Base-by-base conservation (phyloP, 2,888 invertebrate genomes). In the Bellardia bayeri region DNA sequence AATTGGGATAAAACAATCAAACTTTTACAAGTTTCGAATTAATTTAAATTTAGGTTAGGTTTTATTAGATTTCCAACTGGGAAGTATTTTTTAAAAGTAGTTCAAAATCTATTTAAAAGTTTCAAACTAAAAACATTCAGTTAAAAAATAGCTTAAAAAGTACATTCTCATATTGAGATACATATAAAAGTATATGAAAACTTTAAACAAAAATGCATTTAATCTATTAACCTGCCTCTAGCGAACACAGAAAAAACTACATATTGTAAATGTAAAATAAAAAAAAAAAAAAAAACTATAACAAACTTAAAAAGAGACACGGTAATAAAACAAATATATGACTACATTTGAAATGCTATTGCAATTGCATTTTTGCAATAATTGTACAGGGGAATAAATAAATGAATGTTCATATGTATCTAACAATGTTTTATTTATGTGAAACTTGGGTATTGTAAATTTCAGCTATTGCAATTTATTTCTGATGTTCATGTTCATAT, bases 381-480 rank as follows among this genome's bases (percentile, higher is more conserved):
- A 40, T n/a, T 14, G n/a, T 56, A 16, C 3, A 66, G 14, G 14
- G 40, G 23, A 64, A 64, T n/a, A 40, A 2, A 40, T 51, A 4
- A n/a, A 51, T 51, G n/a, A n/a, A 51, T 51, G n/a, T 11, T 2
- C n/a, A 56, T 37, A n/a, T 8, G 54, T 75, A 63, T 63, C n/a
- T 4, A 56, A 40, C 13, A 45, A 37, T 58, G 30, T 72, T 45
- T 78, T 64, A 87, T 66, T 87, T 82, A 84, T 84, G 81, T 40
- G 81, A 40, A 63, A 63, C 72, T 51, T 74, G 84, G 72, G 76
- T 74, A 81, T 72, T 81, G 81, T 84, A 87, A 84, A 84, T 81
- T 87, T 76, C 30, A 61, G n/a, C 66, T 45, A 74, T 71, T 81
- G 66, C 66, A 72, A 76, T 87, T 72, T 84, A 82, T 86, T 42